Evolutionary conservation across 2,797 vertebrate genomes (phyloP), one percentile per base, ranked within the genome.

Genomic region (Sternotherus odoratus): DNA sequence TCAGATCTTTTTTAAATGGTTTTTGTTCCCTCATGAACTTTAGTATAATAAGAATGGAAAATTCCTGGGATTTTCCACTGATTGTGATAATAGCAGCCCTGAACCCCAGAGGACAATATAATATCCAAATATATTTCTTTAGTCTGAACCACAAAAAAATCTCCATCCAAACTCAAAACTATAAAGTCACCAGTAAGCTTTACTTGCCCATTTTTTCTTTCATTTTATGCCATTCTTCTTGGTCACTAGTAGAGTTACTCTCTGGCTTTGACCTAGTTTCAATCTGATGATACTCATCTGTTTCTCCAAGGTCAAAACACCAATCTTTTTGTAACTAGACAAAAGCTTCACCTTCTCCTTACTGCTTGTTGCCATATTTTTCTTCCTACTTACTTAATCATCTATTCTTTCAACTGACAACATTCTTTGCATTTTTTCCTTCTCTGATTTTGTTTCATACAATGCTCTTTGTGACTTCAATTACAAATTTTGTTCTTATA

Each of bases 11-110:
- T 43, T 91, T 49, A 63, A 85, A 10, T 82, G 36, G 19, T 2
- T 92, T 91, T 88, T 90, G 91, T 85, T 90, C n/a, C 56, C 84
- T 82, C 54, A 77, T 77, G 11, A 92, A 88, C 12, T 79, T 84
- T 50, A 0, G 0, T 77, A 84, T 63, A 79, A 91, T 16, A 49
- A 89, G 43, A 21, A 63, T 48, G 48, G 88, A 93, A 87, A 11
- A 77, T 30, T 83, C 43, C 33, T 81, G 39, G 8, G 91, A 50
- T 69, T 85, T 33, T 60, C 82, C 23, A 84, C n/a, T 84, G 80
- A 90, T 10, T 89, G 80, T 6, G 16, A 2, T 28, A 81, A 39
- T 24, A 81, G n/a, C 33, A 21, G 33, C 63, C 85, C 75, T 26
- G 78, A 50, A 72, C 84, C 12, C 79, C 0, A 77, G 33, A 53